phyloP scores from a whole-genome alignment of 2,113 vertebrate genomes.

The Sprattus sprattus region DNA sequence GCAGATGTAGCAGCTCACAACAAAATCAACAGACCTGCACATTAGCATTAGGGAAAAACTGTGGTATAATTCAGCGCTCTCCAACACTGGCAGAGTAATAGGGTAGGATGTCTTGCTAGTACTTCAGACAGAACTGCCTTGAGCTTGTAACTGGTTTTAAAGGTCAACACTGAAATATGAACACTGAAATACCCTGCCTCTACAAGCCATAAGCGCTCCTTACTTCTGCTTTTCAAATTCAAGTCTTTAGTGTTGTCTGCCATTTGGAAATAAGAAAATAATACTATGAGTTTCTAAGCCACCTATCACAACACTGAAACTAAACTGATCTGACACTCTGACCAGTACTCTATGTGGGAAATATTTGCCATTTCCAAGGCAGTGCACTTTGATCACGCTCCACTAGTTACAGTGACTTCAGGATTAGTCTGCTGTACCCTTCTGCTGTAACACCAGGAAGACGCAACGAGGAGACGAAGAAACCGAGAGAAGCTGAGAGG shows the following conservation, averaged over 20 bases:
- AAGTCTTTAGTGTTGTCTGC: neutral
- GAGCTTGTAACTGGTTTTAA: slow-evolving; percentile 16
- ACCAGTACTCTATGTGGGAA: neutral
- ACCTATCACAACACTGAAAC: neutral
- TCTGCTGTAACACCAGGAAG: neutral
- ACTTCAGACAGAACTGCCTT: neutral
- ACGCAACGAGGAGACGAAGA: neutral
- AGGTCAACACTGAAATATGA: slow-evolving; percentile 9
- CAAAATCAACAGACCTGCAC: neutral
- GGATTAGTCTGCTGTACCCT: neutral
- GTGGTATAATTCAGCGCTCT: neutral
- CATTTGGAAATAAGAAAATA: neutral
- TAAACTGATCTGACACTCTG: neutral
- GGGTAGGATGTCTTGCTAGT: neutral
- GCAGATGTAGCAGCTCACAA: neutral
- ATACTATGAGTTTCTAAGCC: neutral
- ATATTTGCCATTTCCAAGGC: neutral
- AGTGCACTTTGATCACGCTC: neutral
- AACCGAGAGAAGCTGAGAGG: neutral
- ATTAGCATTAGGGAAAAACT: neutral
- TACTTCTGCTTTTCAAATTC: neutral
- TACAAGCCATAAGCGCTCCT: neutral
- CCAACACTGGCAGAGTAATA: neutral
- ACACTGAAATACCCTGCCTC: slow-evolving; percentile 3
- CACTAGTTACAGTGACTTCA: neutral